Conservation (phyloP, 1,140 invertebrate genomes). For the Yoshiicerus persimilis region DNA sequence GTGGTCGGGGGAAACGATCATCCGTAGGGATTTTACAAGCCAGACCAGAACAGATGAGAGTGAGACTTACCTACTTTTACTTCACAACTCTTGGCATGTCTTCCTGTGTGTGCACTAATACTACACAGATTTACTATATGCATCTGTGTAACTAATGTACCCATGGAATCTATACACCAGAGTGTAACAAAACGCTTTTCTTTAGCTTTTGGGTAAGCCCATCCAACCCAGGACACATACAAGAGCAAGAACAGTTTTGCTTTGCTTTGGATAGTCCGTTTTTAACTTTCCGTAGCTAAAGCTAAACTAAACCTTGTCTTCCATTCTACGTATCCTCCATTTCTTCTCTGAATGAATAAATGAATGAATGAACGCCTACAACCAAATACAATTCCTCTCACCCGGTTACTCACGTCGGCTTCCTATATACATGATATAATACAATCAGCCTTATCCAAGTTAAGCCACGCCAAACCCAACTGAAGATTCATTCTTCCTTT, state of each 20-base stretch:
- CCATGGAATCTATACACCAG: not conserved
- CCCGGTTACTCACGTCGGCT: not conserved
- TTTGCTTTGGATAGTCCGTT: not conserved
- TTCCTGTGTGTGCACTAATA: not conserved
- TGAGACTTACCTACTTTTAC: not conserved
- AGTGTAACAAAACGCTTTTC: not conserved
- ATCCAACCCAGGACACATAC: not conserved
- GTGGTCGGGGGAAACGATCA: conserved; percentile 17
- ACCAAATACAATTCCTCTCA: conserved; percentile 1
- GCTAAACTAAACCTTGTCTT: not conserved
- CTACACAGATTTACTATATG: not conserved
- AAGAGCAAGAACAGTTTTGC: not conserved
- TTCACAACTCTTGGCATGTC: not conserved
- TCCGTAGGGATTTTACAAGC: not conserved
- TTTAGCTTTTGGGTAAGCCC: not conserved
- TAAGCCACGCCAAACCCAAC: not conserved
- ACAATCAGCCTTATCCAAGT: not conserved
- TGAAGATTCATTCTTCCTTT: not conserved
- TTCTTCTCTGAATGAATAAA: conserved; percentile 1
- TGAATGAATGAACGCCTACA: not conserved
- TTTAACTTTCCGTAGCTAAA: not conserved
- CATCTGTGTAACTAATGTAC: not conserved
- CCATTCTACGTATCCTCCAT: not conserved
- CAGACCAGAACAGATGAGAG: not conserved
- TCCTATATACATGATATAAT: not conserved